phyloP scores from a whole-genome alignment of 2,113 vertebrate species.

The Cochlearius cochlearius region DNA sequence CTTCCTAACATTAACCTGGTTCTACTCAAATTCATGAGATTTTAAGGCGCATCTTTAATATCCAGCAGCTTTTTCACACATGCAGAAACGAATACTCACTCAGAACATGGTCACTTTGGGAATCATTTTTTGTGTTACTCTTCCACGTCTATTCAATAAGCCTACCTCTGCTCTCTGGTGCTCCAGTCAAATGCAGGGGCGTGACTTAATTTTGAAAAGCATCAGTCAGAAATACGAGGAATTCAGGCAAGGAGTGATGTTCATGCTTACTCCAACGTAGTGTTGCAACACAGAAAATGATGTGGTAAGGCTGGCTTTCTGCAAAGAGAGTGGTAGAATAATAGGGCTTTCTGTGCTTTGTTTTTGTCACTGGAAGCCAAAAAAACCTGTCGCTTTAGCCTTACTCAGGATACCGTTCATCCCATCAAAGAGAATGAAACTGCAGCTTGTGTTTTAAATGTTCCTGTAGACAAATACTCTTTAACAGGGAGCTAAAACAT shows the following conservation, averaged over 20 bases:
- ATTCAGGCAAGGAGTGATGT: background rate
- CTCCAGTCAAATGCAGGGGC: background rate
- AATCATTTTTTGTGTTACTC: background rate
- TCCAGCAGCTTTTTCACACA: background rate
- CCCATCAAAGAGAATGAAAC: background rate
- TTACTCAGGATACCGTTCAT: background rate
- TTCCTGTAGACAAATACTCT: background rate
- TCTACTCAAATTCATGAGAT: background rate
- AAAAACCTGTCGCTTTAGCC: background rate
- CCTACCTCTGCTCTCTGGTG: background rate
- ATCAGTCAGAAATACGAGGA: background rate
- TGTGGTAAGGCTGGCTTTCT: background rate
- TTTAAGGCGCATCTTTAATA: background rate
- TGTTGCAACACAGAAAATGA: background rate
- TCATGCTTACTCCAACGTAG: background rate
- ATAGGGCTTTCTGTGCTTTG: background rate
- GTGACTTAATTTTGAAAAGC: background rate
- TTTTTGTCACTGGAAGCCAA: background rate
- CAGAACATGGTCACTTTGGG: background rate
- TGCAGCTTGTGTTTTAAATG: background rate
- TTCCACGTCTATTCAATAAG: background rate
- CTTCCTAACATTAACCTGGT: background rate
- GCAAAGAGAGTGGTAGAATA: background rate
- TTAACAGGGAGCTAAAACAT: background rate
- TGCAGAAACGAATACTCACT: background rate